Conservation (phyloP, 2,888 invertebrate species). For the Hylaea fasciaria region DNA sequence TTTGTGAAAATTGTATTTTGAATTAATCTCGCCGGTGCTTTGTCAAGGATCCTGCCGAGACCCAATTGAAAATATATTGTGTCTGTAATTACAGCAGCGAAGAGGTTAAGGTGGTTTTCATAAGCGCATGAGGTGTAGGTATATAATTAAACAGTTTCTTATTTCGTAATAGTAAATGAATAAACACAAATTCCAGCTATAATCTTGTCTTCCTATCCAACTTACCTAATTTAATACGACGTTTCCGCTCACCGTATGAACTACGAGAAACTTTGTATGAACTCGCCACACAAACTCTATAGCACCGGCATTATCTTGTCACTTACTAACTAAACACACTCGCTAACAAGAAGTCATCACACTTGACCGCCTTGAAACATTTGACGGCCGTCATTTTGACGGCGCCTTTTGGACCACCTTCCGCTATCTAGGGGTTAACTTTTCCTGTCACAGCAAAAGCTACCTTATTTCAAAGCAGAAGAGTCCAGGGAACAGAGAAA, state of each 20-base stretch:
- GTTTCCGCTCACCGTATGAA: constrained; percentile 39
- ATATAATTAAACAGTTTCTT: too few species aligned
- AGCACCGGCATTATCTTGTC: constrained; percentile 69
- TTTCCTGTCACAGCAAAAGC: constrained; percentile 39
- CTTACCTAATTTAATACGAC: constrained; percentile 24
- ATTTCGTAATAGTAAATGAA: too few species aligned
- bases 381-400: constrained; percentile 74
- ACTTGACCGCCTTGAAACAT: constrained; percentile 74
- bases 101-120: too few species aligned
- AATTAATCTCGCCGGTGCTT: too few species aligned
- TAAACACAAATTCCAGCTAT: too few species aligned
- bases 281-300: constrained; percentile 28
- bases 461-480: constrained; percentile 36
- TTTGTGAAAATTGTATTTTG: too few species aligned
- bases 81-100: too few species aligned
- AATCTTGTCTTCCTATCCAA: neutral
- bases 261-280: constrained; percentile 30
- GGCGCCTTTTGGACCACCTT: constrained; percentile 70
- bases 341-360: constrained; percentile 77
- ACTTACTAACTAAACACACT: constrained; percentile 66
- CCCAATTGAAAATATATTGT: too few species aligned
- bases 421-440: constrained; percentile 51
- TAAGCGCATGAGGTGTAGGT: too few species aligned
- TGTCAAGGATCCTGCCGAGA: too few species aligned
- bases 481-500: constrained; percentile 33